Conservation (phyloP, 2,888 invertebrate genomes). For the Lasioglossum zephyrum region DNA sequence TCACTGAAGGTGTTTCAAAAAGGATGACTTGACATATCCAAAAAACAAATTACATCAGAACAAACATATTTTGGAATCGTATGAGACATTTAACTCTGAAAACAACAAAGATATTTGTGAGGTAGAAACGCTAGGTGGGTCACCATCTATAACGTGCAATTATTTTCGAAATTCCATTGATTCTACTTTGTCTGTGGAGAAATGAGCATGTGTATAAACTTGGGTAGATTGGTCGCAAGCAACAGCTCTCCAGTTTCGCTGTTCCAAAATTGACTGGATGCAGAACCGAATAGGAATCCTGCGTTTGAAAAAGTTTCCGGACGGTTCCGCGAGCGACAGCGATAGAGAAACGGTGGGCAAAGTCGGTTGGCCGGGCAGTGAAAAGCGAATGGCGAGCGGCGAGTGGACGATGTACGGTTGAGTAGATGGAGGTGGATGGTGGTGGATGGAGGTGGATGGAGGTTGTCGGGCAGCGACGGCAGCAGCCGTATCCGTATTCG, state of each 20-base stretch:
- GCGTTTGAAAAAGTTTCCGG: not conserved
- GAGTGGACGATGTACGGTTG: constrained; percentile 30
- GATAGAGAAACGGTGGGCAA: not conserved
- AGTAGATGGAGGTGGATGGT: constrained; percentile 29
- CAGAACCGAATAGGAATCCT: not conserved
- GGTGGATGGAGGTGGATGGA: constrained; percentile 25
- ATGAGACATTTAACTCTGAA: too few species aligned
- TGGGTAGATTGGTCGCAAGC: not conserved
- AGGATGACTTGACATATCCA: too few species aligned
- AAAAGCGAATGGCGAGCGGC: constrained; percentile 20
- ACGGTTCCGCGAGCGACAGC: not conserved
- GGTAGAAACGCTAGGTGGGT: too few species aligned
- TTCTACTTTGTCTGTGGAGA: not conserved
- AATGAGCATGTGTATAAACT: not conserved
- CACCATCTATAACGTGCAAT: too few species aligned
- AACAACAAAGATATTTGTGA: too few species aligned
- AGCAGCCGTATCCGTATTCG: constrained; percentile 1
- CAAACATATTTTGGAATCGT: too few species aligned
- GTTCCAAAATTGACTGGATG: not conserved
- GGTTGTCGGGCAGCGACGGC: constrained; percentile 41
- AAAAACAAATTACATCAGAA: too few species aligned
- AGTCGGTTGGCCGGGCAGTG: constrained; percentile 19
- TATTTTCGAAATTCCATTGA: not conserved
- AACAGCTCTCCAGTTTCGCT: not conserved
- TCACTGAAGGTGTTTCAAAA: too few species aligned